Base-by-base conservation (phyloP, 37 sponge, comb jelly and placozoan genomes). In the Dysidea cf. avara region DNA sequence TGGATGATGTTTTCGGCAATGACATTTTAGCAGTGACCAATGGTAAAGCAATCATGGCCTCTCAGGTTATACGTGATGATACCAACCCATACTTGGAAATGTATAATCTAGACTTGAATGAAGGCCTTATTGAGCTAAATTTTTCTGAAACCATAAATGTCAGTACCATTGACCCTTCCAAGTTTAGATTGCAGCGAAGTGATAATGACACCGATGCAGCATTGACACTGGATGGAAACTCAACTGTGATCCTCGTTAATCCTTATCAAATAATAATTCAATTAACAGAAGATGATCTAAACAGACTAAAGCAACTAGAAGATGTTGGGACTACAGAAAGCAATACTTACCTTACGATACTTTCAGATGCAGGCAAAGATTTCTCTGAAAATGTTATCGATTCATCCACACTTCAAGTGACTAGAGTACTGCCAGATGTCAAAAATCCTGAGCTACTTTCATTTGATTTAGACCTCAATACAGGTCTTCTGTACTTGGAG, bases 1-100 rank as follows among this genome's bases (percentile, higher is more conserved):
- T 94, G 61, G 76, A 90, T 57, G 95, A 90, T 69, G 72, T 86
- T 25, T 83, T 74, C 80, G 87, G 83, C 14, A 66, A 72, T 25
- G 77, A 86, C 61, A 36, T 94, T 0, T 58, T 85, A 12, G 89
- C 87, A 11, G 60, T 90, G 18, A 88, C 89, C 16, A 84, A 92
- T 73, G 89, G 89, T 12, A 83, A 84, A n/a, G 89, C 75, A 25
- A 53, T 90, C 28, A 75, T 13, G 49, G 79, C 38, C 7, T 20
- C n/a, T 29, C 50, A 18, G 12, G 77, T 83, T 17, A 58, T 39
- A 3, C 1, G 21, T 16, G 94, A 93, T 68, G 56, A 31, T 18
- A 88, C 81, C n/a, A 39, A 82, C 17, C 89, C 94, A 31, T 4
- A 47, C 16, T 64, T 93, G 24, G 38, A 48, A n/a, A 70, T 71